These are phyloP conservation scores for Remorina albescens DNA, from an alignment of 2,797 vertebrate species.

Conservation along the genomic window DNA sequence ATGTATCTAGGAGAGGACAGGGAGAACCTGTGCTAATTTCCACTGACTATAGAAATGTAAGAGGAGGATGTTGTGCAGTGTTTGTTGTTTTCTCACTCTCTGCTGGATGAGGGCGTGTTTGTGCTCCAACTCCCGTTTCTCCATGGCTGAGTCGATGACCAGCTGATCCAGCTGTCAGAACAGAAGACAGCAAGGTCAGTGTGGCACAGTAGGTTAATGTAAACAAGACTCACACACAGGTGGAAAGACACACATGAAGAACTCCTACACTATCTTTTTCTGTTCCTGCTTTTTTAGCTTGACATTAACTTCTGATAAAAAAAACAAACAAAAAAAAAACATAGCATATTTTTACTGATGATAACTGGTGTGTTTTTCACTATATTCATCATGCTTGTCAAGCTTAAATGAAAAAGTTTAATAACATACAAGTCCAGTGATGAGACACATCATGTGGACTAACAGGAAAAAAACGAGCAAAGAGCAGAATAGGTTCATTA, in stretches of 20 bases:
- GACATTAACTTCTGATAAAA: not conserved
- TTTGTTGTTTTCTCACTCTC: conserved; percentile 84
- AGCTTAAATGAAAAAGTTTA: not conserved
- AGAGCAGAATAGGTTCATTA: not conserved
- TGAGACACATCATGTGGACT: not conserved
- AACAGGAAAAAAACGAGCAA: not conserved
- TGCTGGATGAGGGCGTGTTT: conserved; percentile 96
- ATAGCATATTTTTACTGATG: not conserved
- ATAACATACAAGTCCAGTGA: not conserved
- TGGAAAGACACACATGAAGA: not conserved
- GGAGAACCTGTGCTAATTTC: not conserved
- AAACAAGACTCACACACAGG: not conserved
- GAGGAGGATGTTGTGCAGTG: not conserved
- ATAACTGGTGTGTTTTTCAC: no score
- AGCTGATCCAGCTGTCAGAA: conserved; percentile 93
- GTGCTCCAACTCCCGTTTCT: conserved; percentile 97
- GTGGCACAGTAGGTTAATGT: not conserved
- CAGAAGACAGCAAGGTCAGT: conserved; percentile 26
- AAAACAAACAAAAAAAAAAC: not conserved
- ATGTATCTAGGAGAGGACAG: not conserved
- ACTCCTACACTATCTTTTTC: no score
- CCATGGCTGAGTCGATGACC: conserved; percentile 96
- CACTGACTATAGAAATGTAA: not conserved
- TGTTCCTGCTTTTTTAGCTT: no score
- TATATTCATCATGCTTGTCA: not conserved